phyloP scores from a whole-genome alignment of 92 coral and sea anemone species.

The Epizoanthus fatuus region DNA sequence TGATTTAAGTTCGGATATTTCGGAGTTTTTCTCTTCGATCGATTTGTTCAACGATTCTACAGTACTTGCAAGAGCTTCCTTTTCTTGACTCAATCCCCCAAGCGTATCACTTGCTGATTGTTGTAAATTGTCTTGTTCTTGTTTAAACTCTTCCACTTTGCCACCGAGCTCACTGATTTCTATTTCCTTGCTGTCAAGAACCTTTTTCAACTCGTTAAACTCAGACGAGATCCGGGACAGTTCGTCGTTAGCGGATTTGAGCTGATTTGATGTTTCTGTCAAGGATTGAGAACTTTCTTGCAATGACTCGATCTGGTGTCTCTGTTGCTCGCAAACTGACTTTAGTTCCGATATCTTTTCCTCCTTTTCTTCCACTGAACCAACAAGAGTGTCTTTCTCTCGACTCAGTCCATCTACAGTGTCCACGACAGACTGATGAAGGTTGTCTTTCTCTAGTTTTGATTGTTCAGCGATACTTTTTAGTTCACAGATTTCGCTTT shows the following conservation, averaged over 20 bases:
- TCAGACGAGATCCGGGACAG: slow-evolving; percentile 6
- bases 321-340: slow-evolving; percentile 60
- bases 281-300: slow-evolving; percentile 66
- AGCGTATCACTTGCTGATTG: slow-evolving; percentile 23
- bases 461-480: slow-evolving; percentile 27
- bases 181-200: slow-evolving; percentile 43
- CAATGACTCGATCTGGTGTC: slow-evolving; percentile 47
- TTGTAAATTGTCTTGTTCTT: slow-evolving; percentile 45
- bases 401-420: slow-evolving; percentile 30
- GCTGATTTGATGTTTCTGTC: slow-evolving; percentile 49
- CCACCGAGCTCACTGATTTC: slow-evolving; percentile 59
- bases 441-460: slow-evolving; percentile 9
- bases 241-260: slow-evolving; percentile 33
- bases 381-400: slow-evolving; percentile 14
- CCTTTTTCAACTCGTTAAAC: slow-evolving; percentile 28
- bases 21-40: slow-evolving; percentile 52
- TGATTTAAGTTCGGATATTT: slow-evolving; percentile 65
- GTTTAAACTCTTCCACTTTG: slow-evolving; percentile 36
- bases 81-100: slow-evolving; percentile 14
- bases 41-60: slow-evolving; percentile 55
- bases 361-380: slow-evolving; percentile 21
- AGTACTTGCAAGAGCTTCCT: slow-evolving; percentile 18
- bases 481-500: slow-evolving; percentile 66
- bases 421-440: slow-evolving; percentile 25
- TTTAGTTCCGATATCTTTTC: slow-evolving; percentile 48